A percentile compares a stretch with the other conserved stretches of the same genome.
Conservation (phyloP, 2,888 invertebrate species). For the Cremastobaeus sp. region DNA sequence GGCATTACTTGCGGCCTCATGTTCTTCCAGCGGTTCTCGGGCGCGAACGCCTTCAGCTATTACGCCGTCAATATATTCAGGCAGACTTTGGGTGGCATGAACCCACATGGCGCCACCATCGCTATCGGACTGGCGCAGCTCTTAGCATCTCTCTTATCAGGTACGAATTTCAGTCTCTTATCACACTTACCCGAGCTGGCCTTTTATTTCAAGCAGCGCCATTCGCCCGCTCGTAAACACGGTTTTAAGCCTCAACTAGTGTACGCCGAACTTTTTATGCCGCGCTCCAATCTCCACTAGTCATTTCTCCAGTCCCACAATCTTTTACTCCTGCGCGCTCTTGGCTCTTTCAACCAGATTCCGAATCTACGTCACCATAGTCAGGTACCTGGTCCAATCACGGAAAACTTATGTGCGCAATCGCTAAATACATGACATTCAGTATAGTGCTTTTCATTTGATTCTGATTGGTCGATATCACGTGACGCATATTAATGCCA, state of each 20-base stretch:
- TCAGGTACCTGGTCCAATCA: no score
- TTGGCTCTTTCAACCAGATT: no score
- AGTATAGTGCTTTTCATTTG: no score
- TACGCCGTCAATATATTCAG: conserved; percentile 92
- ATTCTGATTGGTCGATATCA: no score
- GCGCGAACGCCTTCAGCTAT: conserved; percentile 90
- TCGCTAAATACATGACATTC: no score
- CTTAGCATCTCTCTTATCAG: conserved; percentile 89
- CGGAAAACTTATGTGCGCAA: no score
- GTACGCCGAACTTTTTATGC: conserved; percentile 27
- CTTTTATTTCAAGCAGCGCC: conserved; percentile 11
- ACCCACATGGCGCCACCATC: conserved; percentile 90
- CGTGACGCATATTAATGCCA: no score
- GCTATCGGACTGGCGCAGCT: conserved; percentile 91
- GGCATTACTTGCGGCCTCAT: conserved; percentile 88
- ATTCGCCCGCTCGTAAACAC: conserved; percentile 27
- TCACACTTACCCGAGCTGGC: conserved; percentile 19
- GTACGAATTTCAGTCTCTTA: conserved; percentile 64
- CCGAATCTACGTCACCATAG: no score
- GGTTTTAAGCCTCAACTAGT: conserved; percentile 18
- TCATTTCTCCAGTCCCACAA: conserved; percentile 31
- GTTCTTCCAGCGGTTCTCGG: conserved; percentile 92
- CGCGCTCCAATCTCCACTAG: conserved; percentile 29
- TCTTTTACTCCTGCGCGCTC: conserved; percentile 22
- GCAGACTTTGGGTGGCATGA: conserved; percentile 89